Percentiles rank a stretch among this genome's conserved stretches.
Evolutionary conservation across 2,888 invertebrate species (phyloP).

Genomic region (Lepetodrilus schrolli): DNA sequence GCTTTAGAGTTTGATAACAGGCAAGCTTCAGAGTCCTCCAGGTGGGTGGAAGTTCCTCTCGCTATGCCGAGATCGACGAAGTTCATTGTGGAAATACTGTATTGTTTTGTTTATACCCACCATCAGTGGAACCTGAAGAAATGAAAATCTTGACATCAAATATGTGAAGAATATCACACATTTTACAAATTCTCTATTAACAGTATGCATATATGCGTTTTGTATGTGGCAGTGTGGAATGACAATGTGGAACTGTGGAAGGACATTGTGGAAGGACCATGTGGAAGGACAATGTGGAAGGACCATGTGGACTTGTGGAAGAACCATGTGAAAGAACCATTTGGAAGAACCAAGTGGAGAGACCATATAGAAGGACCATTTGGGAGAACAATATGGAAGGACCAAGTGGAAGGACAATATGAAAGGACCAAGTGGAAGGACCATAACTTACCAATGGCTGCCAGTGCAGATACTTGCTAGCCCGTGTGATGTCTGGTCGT

Average conservation of each 20-base stretch:
- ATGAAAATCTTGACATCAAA: not conserved
- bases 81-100: conserved; percentile 92
- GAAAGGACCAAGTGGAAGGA: conserved; percentile 2
- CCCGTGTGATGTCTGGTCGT: conserved; percentile 93
- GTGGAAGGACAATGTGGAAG: too few relatives aligned
- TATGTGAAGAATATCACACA: not conserved
- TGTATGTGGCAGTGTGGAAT: not conserved
- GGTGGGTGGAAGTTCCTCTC: conserved; percentile 75
- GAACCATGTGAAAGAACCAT: not conserved
- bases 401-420: not conserved
- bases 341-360: not conserved
- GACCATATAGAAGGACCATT: not conserved
- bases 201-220: not conserved
- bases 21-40: conserved; percentile 30
- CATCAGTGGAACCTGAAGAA: conserved; percentile 83
- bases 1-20: too few relatives aligned
- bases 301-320: too few relatives aligned
- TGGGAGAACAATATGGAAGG: not conserved
- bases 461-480: conserved; percentile 90
- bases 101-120: conserved; percentile 93
- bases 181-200: not conserved
- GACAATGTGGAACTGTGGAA: not conserved
- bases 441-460: conserved; percentile 85
- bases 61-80: conserved; percentile 79
- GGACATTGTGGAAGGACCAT: too few relatives aligned